Evolutionary conservation across 2,888 invertebrate genomes (phyloP), one percentile per base, ranked within the genome.

Genomic region (Allolobophora icterica): DNA sequence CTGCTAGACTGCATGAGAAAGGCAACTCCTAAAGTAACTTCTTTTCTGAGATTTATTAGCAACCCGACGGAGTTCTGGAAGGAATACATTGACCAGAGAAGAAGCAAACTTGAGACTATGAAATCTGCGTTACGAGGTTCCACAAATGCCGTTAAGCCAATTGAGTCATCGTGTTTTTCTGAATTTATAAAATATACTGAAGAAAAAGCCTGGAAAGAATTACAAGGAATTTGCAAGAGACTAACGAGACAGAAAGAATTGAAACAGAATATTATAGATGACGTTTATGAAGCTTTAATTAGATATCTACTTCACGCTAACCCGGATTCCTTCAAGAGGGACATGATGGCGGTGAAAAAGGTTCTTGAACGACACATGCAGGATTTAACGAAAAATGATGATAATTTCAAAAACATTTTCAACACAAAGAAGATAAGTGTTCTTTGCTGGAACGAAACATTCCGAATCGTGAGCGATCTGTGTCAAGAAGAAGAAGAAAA

Each of bases 381-480:
- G 13, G 71, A 0, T n/a, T 17, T 71, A n/a, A 71, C 4, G 71
- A n/a, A 71, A n/a, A 4, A 71, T 13, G 13, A 24, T 21, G 35
- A 35, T 3, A 71, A n/a, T 30, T n/a, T 71, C 30, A 71, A 71
- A 71, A 6, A 71, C 17, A 0, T n/a, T 71, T 71, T 71, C 71
- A n/a, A 71, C n/a, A n/a, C 71, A 71, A n/a, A 17, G 71, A 71
- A 71, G 71, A 71, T 71, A n/a, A n/a, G 11, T 71, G 71, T 71
- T 71, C 71, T 71, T n/a, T 71, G 71, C 71, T n/a, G 71, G 24
- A 38, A 35, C 38, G 34, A 89, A 33, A 89, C 89, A 8, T 89
- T 89, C 11, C 89, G 34, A 35, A 89, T 89, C 89, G 34, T 89
- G 30, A 40, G 21, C 89, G 89, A 89, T 34, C 40, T 89, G 40